These are phyloP conservation scores for Hydrolagus affinis DNA, from an alignment of 2,113 vertebrate species.

Conservation along the genomic window DNA sequence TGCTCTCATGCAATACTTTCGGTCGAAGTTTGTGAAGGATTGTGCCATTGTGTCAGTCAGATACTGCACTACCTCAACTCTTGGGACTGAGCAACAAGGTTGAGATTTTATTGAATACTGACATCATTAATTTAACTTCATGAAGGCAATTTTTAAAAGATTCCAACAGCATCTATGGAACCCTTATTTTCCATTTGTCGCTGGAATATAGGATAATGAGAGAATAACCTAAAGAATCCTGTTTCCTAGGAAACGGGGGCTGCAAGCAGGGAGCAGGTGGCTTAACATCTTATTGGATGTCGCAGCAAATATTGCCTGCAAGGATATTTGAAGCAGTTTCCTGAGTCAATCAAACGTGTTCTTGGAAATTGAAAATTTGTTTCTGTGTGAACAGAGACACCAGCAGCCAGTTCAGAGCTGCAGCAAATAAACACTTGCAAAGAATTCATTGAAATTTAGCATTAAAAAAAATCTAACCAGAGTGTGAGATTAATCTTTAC, in stretches of 20 bases:
- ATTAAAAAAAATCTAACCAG: background rate
- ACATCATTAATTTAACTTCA: conserved; percentile 3
- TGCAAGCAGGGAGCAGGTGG: conserved; percentile 37
- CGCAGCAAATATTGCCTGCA: background rate
- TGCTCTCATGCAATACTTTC: background rate
- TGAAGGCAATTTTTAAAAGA: conserved; percentile 15
- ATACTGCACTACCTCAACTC: background rate
- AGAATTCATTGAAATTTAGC: background rate
- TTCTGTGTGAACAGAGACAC: conserved; percentile 26
- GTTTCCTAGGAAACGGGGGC: conserved; percentile 48
- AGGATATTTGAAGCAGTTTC: background rate
- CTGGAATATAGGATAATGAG: conserved; percentile 34
- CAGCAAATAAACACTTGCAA: background rate
- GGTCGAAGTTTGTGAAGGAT: background rate
- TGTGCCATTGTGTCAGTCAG: background rate
- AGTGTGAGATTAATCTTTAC: too few relatives aligned
- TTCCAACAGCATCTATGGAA: conserved; percentile 30
- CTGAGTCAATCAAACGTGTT: background rate
- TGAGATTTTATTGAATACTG: conserved; percentile 20
- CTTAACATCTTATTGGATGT: conserved; percentile 32
- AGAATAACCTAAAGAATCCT: conserved; percentile 34
- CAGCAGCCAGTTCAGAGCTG: too few relatives aligned
- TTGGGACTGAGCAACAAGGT: background rate
- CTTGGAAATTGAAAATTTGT: background rate
- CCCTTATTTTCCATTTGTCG: conserved; percentile 8